Percentiles rank a stretch among this genome's conserved stretches.
These are phyloP conservation scores for Bolinopsis microptera DNA, from an alignment of 37 sponge, comb jelly and placozoan genomes.

Conservation along the genomic window DNA sequence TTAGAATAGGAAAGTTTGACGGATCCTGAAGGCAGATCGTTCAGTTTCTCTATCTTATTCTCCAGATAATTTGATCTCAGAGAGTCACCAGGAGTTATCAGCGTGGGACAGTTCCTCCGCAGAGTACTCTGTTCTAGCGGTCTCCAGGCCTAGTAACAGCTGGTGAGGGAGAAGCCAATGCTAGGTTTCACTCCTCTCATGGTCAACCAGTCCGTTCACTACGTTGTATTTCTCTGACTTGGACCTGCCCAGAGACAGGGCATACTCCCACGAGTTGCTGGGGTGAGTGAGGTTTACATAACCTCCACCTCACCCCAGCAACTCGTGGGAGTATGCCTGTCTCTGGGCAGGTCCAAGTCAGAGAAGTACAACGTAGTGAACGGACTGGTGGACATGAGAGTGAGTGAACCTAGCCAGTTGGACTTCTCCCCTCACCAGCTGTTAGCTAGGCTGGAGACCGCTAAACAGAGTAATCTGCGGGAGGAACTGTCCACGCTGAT, in stretches of 20 bases:
- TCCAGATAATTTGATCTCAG: neutral
- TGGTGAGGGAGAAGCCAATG: neutral
- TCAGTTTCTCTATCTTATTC: neutral
- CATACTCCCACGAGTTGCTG: conserved; percentile 38
- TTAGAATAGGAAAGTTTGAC: neutral
- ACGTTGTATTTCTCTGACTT: neutral
- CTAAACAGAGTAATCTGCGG: neutral
- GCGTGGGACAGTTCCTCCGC: too few relatives aligned
- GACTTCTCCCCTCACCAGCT: conserved; percentile 30
- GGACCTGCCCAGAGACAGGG: neutral
- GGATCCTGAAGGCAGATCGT: neutral
- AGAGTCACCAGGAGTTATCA: neutral
- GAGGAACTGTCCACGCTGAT: neutral
- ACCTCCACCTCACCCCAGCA: neutral
- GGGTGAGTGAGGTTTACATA: too few relatives aligned
- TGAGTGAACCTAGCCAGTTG: neutral
- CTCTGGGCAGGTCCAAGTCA: neutral
- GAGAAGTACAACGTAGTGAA: conserved; percentile 24
- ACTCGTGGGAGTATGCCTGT: conserved; percentile 51
- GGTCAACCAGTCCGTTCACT: neutral
- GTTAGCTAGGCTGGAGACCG: neutral
- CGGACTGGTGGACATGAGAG: neutral
- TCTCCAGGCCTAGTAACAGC: too few relatives aligned
- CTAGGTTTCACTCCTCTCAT: neutral
- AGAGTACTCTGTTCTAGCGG: too few relatives aligned